Evolutionary conservation across 2,888 invertebrate genomes (phyloP).

Genomic region (Halictus ligatus): DNA sequence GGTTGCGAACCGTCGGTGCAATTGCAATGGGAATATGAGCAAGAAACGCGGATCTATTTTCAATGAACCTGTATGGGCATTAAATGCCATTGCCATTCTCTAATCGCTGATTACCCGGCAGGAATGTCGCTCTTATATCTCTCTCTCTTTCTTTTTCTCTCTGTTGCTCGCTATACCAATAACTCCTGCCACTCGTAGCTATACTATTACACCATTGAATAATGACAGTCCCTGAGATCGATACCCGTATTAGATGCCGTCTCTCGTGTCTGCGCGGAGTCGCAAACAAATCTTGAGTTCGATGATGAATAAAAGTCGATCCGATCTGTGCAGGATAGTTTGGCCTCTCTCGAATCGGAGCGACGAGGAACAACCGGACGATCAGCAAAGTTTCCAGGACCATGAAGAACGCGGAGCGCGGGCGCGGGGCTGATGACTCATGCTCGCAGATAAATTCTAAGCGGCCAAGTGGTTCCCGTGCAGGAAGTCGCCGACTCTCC

Average conservation of each 20-base stretch:
- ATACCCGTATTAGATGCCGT: constrained; percentile 32
- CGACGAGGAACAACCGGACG: background rate
- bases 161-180: constrained; percentile 7
- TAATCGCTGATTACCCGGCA: constrained; percentile 29
- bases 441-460: constrained; percentile 45
- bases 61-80: constrained; percentile 14
- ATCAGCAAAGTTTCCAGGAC: background rate
- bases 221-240: constrained; percentile 28
- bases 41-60: background rate
- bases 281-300: background rate
- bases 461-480: constrained; percentile 48
- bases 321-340: background rate
- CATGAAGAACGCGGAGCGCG: background rate
- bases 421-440: background rate
- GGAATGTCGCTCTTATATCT: constrained; percentile 35
- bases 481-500: constrained; percentile 20
- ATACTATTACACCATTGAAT: constrained; percentile 30
- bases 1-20: background rate
- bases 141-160: background rate
- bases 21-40: background rate
- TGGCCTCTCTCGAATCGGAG: background rate
- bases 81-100: constrained; percentile 26
- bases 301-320: background rate
- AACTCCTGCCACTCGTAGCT: constrained; percentile 15
- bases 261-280: background rate